phyloP scores from a whole-genome alignment of 2,113 vertebrate species.

The rat (Rattus norvegicus) region GRCr8 NC_086020.1:113413501-113414000 shows the following conservation, averaged over 20 bases:
- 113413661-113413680: background rate
- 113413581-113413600: background rate
- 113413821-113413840: conserved; percentile 98
- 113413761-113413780: conserved; percentile 49
- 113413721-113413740: background rate
- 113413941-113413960: conserved; percentile 99
- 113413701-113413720: background rate
- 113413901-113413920: conserved; percentile 98
- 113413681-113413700: no score
- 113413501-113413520: background rate
- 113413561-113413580: background rate
- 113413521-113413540: background rate
- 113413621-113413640: background rate
- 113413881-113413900: conserved; percentile 98
- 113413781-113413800: conserved; percentile 96
- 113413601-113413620: background rate
- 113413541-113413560: background rate
- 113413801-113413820: conserved; percentile 98
- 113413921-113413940: conserved; percentile 99
- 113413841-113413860: conserved; percentile 97
- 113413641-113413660: background rate
- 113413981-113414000: background rate
- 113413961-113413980: conserved; percentile 87
- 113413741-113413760: background rate
- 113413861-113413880: conserved; percentile 98